phyloP scores from a whole-genome alignment of 2,888 invertebrate species.

The Melipona bicolor region DNA sequence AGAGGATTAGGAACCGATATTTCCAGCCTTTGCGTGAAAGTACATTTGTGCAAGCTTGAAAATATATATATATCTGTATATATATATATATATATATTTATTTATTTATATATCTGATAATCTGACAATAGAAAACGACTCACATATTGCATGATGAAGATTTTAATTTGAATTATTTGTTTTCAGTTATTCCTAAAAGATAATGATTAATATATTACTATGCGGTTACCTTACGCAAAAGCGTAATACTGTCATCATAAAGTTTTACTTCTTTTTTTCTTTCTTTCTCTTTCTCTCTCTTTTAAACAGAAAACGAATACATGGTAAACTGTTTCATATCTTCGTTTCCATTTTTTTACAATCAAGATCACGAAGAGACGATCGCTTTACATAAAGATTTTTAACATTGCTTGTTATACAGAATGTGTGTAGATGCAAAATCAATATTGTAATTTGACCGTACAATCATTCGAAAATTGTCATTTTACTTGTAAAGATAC shows the following conservation, averaged over 20 bases:
- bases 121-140: slow-evolving; percentile 26
- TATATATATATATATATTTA: neutral
- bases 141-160: slow-evolving; percentile 6
- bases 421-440: slow-evolving; percentile 25
- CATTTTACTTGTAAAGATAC: slow-evolving; percentile 47
- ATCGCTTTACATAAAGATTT: slow-evolving; percentile 14
- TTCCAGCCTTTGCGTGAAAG: neutral
- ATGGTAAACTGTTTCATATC: neutral
- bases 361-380: slow-evolving; percentile 28
- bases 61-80: neutral
- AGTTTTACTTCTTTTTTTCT: slow-evolving; percentile 1
- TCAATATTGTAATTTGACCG: slow-evolving; percentile 25
- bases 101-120: neutral
- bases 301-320: neutral
- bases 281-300: neutral
- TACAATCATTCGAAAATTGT: slow-evolving; percentile 29
- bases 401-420: slow-evolving; percentile 21
- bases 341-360: slow-evolving; percentile 1
- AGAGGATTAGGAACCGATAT: neutral
- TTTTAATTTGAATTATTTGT: slow-evolving; percentile 12
- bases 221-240: slow-evolving; percentile 19
- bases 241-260: slow-evolving; percentile 39
- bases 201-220: slow-evolving; percentile 27
- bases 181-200: slow-evolving; percentile 8
- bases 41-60: slow-evolving; percentile 5